Conservation (phyloP, 2,113 vertebrate species). For the Romanogobio albipinnatus region DNA sequence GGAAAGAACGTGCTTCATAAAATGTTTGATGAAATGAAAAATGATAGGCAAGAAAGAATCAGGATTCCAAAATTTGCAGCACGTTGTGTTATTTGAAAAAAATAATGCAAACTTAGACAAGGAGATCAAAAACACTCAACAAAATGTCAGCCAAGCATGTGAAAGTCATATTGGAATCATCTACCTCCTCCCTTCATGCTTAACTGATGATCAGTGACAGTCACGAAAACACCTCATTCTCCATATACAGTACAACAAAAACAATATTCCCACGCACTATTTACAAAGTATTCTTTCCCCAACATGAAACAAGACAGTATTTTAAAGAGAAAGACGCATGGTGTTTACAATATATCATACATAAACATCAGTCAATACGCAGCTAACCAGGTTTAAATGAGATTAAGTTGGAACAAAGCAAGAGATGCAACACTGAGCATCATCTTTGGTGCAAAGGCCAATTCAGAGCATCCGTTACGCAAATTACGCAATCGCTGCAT, state of each 20-base stretch:
- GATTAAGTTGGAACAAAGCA: conserved; percentile 3
- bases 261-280: conserved; percentile 24
- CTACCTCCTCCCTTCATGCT: neutral
- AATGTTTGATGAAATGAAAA: neutral
- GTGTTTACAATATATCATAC: conserved; percentile 20
- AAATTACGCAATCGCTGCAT: neutral
- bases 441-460: conserved; percentile 8
- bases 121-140: conserved; percentile 56
- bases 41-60: neutral
- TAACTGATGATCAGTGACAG: conserved; percentile 22
- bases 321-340: neutral
- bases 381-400: neutral
- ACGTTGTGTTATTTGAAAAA: conserved; percentile 70
- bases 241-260: conserved; percentile 22
- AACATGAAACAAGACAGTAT: conserved; percentile 2
- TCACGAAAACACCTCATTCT: conserved; percentile 23
- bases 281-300: conserved; percentile 12
- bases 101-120: conserved; percentile 47
- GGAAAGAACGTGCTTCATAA: conserved; percentile 9
- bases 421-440: conserved; percentile 2
- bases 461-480: neutral
- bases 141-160: conserved; percentile 35
- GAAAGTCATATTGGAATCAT: conserved; percentile 12
- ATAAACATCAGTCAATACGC: neutral
- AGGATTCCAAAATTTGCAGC: conserved; percentile 49